A percentile compares a stretch with the other conserved stretches of the same genome.
phyloP scores from a whole-genome alignment of 2,888 invertebrate genomes.

The Argynnis bischoffii region DNA sequence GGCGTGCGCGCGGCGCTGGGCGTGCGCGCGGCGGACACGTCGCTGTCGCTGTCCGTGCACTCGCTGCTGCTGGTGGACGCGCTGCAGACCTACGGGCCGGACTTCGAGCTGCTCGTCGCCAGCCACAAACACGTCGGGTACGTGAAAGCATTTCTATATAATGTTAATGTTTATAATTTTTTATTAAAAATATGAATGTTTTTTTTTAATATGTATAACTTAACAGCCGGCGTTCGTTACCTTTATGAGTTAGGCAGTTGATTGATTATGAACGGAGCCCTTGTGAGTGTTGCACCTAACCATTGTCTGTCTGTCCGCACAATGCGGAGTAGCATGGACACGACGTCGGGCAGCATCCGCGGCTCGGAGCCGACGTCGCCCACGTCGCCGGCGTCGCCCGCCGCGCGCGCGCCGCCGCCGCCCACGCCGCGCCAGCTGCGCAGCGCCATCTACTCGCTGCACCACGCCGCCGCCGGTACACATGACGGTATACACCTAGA shows the following conservation, averaged over 20 bases:
- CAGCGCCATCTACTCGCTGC: conserved; percentile 78
- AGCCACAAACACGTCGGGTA: conserved; percentile 97
- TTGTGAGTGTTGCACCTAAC: too few relatives aligned
- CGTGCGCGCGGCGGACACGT: conserved; percentile 88
- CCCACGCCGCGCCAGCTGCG: conserved; percentile 89
- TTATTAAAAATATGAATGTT: too few relatives aligned
- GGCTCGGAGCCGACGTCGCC: conserved; percentile 97
- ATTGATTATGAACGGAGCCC: too few relatives aligned
- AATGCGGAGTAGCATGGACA: conserved; percentile 88
- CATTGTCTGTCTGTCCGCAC: too few relatives aligned
- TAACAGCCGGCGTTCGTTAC: too few relatives aligned
- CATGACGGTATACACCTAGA: too few relatives aligned
- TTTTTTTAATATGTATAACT: too few relatives aligned
- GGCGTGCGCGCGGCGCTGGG: conserved; percentile 91
- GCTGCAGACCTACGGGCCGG: conserved; percentile 96
- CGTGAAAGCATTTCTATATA: background rate
- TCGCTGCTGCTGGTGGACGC: conserved; percentile 96
- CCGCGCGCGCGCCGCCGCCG: conserved; percentile 83
- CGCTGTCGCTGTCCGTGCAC: conserved; percentile 93
- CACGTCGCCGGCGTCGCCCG: conserved; percentile 86
- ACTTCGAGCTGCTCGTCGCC: conserved; percentile 96
- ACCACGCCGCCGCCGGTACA: conserved; percentile 49
- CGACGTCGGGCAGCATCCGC: conserved; percentile 94
- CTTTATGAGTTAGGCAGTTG: too few relatives aligned
- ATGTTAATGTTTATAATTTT: too few relatives aligned